A percentile compares a stretch with the other conserved stretches of the same genome.
Evolutionary conservation across 2,888 invertebrate genomes (phyloP).

Genomic region (Chrysotoxum bicinctum): DNA sequence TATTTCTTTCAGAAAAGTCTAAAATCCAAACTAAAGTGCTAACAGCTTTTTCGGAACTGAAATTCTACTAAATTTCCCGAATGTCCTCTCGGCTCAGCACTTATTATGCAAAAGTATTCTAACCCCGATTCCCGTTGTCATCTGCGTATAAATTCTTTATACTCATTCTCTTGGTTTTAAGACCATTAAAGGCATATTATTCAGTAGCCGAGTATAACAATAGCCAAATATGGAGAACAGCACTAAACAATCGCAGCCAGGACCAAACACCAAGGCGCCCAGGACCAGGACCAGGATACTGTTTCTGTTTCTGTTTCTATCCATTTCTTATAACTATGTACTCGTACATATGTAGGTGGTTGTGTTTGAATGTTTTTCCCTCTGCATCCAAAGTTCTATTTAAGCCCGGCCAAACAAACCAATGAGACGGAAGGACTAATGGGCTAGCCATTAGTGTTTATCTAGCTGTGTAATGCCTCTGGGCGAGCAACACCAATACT

Average conservation of each 20-base stretch:
- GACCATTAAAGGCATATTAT: slow-evolving; percentile 47
- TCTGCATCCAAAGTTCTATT: slow-evolving; percentile 33
- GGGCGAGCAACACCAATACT: slow-evolving; percentile 7
- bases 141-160: background rate
- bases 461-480: slow-evolving; percentile 67
- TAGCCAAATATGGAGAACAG: slow-evolving; percentile 36
- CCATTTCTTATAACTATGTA: background rate
- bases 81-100: slow-evolving; percentile 48
- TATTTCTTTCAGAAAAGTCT: background rate
- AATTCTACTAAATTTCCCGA: slow-evolving; percentile 46
- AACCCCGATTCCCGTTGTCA: background rate
- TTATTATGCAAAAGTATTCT: slow-evolving; percentile 28
- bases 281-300: background rate
- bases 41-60: slow-evolving; percentile 3
- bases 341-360: too few relatives aligned
- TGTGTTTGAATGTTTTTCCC: slow-evolving; percentile 24
- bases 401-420: slow-evolving; percentile 49
- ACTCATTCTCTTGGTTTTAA: slow-evolving; percentile 33
- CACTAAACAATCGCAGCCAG: background rate
- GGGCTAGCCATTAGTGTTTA: slow-evolving; percentile 68
- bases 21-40: slow-evolving; percentile 20
- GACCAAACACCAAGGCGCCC: background rate
- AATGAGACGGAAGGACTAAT: slow-evolving; percentile 69
- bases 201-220: slow-evolving; percentile 29
- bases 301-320: background rate